Percentiles rank a stretch among this genome's conserved stretches.
phyloP scores from a whole-genome alignment of 2,113 vertebrate genomes.

The Plectropomus leopardus region DNA sequence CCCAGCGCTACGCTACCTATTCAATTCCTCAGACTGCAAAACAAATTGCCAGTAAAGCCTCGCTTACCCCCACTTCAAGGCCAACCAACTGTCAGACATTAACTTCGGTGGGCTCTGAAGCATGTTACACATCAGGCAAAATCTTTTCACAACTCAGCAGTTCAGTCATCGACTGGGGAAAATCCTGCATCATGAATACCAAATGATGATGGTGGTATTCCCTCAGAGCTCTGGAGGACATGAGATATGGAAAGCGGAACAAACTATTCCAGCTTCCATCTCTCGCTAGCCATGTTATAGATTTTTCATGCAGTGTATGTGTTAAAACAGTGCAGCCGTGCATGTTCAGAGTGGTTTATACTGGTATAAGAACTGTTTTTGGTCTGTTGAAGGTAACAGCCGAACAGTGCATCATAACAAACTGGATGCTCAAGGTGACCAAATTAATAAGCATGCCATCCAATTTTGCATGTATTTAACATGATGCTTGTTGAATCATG shows the following conservation, averaged over 20 bases:
- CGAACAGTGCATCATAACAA: background rate
- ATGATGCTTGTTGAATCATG: background rate
- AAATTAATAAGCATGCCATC: background rate
- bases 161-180: conserved; percentile 38
- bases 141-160: conserved; percentile 55
- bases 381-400: background rate
- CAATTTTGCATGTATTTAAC: background rate
- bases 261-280: background rate
- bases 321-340: background rate
- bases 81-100: conserved; percentile 51
- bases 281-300: background rate
- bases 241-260: conserved; percentile 12
- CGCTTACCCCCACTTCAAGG: conserved; percentile 59
- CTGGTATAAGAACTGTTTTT: background rate
- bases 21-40: conserved; percentile 57
- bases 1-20: conserved; percentile 45
- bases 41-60: conserved; percentile 62
- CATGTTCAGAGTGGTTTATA: background rate
- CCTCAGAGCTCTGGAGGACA: conserved; percentile 20
- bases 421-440: background rate
- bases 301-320: conserved; percentile 9
- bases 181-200: conserved; percentile 46
- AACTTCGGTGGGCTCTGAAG: conserved; percentile 43
- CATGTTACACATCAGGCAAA: conserved; percentile 41
- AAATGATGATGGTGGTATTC: conserved; percentile 42